Percentiles rank a stretch among this genome's conserved stretches.
These are phyloP conservation scores for Vidua macroura DNA, from an alignment of 2,113 vertebrate genomes.

Conservation along the genomic window DNA sequence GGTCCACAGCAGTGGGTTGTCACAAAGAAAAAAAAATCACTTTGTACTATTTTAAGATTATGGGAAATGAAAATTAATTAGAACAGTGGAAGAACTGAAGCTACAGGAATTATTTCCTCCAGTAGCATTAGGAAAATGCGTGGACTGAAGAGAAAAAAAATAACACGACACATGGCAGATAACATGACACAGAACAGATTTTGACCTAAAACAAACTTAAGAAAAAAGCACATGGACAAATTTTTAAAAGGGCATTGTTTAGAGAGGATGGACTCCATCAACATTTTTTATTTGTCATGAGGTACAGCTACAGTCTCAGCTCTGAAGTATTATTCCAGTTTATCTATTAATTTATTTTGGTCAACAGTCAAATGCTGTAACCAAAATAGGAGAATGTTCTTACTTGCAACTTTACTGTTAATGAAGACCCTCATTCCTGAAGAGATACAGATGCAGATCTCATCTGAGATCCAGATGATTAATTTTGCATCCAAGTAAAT, in stretches of 20 bases:
- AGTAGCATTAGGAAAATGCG: not conserved
- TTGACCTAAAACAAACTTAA: not conserved
- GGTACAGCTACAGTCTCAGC: not conserved
- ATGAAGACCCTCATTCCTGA: not conserved
- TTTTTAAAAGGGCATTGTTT: not conserved
- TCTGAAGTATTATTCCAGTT: not conserved
- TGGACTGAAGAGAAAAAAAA: not conserved
- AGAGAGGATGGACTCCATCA: not conserved
- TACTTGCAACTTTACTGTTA: not conserved
- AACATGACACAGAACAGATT: not conserved
- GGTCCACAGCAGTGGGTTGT: not conserved
- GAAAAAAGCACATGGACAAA: not conserved
- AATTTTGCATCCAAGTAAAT: not conserved
- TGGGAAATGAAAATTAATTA: not conserved
- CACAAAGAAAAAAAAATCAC: not conserved
- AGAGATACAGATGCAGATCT: not conserved
- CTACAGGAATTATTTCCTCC: not conserved
- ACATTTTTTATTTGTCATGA: not conserved
- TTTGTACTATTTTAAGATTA: not conserved
- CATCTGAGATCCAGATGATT: not conserved
- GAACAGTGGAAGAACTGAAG: not conserved
- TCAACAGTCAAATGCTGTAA: not conserved
- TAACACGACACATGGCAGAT: not conserved
- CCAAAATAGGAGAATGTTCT: not conserved
- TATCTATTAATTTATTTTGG: not conserved